Evolutionary conservation across 2,113 vertebrate species (phyloP).

Genomic region (Lagopus muta): DNA sequence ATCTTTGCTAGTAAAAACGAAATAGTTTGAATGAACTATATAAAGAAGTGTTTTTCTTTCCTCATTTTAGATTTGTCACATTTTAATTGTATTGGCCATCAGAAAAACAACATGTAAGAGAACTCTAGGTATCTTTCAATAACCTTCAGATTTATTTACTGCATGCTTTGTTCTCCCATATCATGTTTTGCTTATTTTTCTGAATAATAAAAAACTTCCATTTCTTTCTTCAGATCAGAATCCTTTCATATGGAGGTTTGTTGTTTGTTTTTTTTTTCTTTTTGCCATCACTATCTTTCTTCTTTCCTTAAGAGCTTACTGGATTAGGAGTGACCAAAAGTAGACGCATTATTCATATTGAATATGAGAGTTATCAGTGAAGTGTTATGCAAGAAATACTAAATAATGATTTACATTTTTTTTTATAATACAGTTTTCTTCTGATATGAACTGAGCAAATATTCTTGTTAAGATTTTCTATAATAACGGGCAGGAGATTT

Average conservation of each 20-base stretch:
- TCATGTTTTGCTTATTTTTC: background rate
- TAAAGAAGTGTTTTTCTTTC: background rate
- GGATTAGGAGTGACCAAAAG: background rate
- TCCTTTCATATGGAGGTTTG: background rate
- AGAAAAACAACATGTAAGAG: background rate
- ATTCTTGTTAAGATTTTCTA: background rate
- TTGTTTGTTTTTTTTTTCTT: background rate
- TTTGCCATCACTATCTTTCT: background rate
- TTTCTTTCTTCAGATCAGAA: background rate
- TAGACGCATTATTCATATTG: background rate
- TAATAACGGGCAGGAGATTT: background rate
- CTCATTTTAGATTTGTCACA: background rate
- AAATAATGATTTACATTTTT: background rate
- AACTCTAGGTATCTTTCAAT: background rate
- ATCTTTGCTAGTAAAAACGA: background rate
- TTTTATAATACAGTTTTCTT: background rate
- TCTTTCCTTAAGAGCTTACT: background rate
- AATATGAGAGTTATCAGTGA: background rate
- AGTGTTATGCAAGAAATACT: background rate
- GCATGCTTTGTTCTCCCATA: background rate
- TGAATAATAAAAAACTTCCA: background rate
- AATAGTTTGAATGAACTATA: background rate
- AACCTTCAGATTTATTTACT: background rate
- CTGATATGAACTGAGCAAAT: background rate
- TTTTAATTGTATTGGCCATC: background rate